Base-by-base conservation (phyloP, 1,140 invertebrate genomes). In the Drosophila obscura region DNA sequence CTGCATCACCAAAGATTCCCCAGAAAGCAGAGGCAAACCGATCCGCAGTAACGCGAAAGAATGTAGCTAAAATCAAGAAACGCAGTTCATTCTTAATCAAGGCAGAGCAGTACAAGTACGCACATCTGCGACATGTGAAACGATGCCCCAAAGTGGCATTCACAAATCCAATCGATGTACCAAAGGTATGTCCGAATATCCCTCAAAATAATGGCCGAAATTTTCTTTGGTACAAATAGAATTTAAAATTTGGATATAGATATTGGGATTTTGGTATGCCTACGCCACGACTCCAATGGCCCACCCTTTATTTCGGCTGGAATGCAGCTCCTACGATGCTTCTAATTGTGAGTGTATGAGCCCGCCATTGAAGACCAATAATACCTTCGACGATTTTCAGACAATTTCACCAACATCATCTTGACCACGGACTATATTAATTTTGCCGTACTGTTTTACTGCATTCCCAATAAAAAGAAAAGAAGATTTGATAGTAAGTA, bases 201-300 rank as follows among this genome's bases (percentile, higher is more conserved):
- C 1, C 13, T 9, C 2, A 11, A 11, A 5, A 1, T 0, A 2
- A n/a, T 15, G 22, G 19, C 19, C 19, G 19, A 16, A 16, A 16
- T 16, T n/a, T n/a, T n/a, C n/a, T n/a, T 16, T 16, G 16, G 16
- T 19, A 19, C 19, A 19, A 19, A 19, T 11, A 5, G 2, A 3
- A 1, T 7, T 11, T 6, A 11, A 22, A 28, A n/a, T 43, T 22
- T 8, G 9, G 4, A 15, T 4, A 28, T 24, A 84, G 81, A 45
- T 84, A 0, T 41, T 85, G 31, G 81, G 81, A 2, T 8, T 52
- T 28, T 85, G 81, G 81, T 85, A 51, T 4, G 81, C 81, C 3
- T 85, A 59, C 48, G 77, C 61, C 11, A 71, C 81, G 6, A 85
- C 81, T 3, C 73, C 81, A 0, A 22, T 85, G n/a, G 0, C 11